These are phyloP conservation scores for Stramonita haemastoma DNA, from an alignment of 2,888 invertebrate species.

Conservation along the genomic window DNA sequence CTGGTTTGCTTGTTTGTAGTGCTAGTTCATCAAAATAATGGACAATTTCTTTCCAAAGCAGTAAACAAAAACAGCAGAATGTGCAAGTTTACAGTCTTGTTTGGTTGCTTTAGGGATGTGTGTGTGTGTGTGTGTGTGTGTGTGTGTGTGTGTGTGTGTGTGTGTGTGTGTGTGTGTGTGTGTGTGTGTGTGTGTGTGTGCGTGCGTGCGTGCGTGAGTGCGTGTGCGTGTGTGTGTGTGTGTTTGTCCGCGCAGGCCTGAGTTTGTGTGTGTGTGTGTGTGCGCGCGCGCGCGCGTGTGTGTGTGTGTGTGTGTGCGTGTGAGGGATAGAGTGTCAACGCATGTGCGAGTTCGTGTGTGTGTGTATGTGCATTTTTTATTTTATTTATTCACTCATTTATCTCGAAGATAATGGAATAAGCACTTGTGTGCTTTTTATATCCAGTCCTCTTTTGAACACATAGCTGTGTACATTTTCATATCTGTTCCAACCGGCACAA, in stretches of 20 bases:
- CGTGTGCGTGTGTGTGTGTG: background rate
- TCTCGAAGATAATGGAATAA: too few relatives aligned
- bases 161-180: background rate
- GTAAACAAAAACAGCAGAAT: background rate
- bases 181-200: constrained; percentile 1
- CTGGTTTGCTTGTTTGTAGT: background rate
- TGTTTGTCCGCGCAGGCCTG: background rate
- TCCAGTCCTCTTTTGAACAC: too few relatives aligned
- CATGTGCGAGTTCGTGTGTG: background rate
- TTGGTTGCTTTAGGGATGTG: background rate
- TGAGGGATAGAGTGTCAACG: too few relatives aligned
- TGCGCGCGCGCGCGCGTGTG: background rate
- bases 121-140: constrained; percentile 2
- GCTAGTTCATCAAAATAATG: too few relatives aligned
- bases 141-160: background rate
- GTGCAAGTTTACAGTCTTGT: background rate
- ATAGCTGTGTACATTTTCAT: too few relatives aligned
- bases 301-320: constrained; percentile 1
- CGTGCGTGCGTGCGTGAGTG: background rate
- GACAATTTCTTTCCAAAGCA: too few relatives aligned
- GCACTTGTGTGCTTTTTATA: too few relatives aligned
- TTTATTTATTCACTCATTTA: too few relatives aligned
- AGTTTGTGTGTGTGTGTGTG: background rate
- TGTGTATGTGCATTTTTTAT: background rate
- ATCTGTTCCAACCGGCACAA: too few relatives aligned